A percentile compares a stretch with the other conserved stretches of the same genome.
These are phyloP conservation scores for Helleia helle DNA, from an alignment of 2,888 invertebrate species.

Conservation along the genomic window DNA sequence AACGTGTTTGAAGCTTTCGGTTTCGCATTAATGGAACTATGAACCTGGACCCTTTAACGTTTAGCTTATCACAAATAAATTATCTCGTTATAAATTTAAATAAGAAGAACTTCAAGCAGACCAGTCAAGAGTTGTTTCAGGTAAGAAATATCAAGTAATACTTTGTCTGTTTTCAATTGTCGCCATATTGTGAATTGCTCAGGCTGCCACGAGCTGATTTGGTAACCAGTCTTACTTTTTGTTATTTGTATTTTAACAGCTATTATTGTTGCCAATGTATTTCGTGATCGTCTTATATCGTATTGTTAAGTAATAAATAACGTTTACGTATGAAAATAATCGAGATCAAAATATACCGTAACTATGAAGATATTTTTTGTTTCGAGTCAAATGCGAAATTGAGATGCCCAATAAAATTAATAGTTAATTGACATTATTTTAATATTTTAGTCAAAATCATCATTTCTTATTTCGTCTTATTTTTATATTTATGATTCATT, in stretches of 20 bases:
- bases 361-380: not conserved
- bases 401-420: not conserved
- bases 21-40: constrained; percentile 95
- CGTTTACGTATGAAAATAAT: not conserved
- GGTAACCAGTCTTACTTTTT: constrained; percentile 19
- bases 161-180: constrained; percentile 50
- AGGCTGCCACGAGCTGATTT: constrained; percentile 34
- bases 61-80: constrained; percentile 99
- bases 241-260: constrained; percentile 13
- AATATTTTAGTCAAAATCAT: no score
- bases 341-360: constrained; percentile 1
- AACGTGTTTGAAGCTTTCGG: constrained; percentile 96
- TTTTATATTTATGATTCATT: no score
- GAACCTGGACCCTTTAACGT: constrained; percentile 99
- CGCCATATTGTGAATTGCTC: constrained; percentile 60
- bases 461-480: no score
- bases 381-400: not conserved
- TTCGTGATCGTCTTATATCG: constrained; percentile 20
- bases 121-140: constrained; percentile 90
- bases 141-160: constrained; percentile 70
- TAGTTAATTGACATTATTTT: no score
- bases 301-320: constrained; percentile 22
- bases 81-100: constrained; percentile 96
- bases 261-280: constrained; percentile 18
- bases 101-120: constrained; percentile 96